Evolutionary conservation across 2,113 vertebrate species (phyloP).

Genomic region (Hepsetus odoe): DNA sequence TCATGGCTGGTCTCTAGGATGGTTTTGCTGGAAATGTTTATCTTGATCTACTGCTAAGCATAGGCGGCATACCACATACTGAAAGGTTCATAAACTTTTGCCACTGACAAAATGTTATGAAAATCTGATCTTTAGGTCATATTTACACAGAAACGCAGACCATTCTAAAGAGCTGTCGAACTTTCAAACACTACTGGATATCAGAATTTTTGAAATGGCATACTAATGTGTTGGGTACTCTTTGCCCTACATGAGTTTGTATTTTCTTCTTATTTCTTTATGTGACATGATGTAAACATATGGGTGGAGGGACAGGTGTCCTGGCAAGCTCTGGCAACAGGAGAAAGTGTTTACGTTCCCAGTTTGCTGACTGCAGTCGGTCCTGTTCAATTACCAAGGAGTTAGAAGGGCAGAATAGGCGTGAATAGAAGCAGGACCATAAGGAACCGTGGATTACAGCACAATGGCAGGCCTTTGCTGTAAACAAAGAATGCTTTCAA

Average conservation of each 20-base stretch:
- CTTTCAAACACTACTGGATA: no score
- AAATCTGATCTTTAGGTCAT: no score
- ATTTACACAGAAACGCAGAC: no score
- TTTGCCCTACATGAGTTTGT: background rate
- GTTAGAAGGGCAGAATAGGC: conserved; percentile 7
- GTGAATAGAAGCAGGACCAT: conserved; percentile 24
- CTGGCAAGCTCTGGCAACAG: conserved; percentile 62
- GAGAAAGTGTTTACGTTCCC: conserved; percentile 67
- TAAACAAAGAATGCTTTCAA: no score
- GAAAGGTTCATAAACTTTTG: no score
- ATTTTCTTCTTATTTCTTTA: background rate
- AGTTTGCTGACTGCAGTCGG: conserved; percentile 65
- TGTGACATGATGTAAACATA: conserved; percentile 51
- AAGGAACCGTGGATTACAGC: conserved; percentile 37
- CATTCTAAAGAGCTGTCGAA: no score
- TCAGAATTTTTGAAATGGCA: no score
- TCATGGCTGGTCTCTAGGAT: no score
- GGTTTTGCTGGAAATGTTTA: no score
- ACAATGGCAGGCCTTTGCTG: background rate
- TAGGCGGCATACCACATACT: no score
- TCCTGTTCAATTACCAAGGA: conserved; percentile 62
- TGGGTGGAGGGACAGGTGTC: conserved; percentile 66
- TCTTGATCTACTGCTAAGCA: no score
- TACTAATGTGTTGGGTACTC: background rate
- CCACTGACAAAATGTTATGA: no score